phyloP scores from a whole-genome alignment of 2,797 vertebrate species.

The Cuculus canorus region DNA sequence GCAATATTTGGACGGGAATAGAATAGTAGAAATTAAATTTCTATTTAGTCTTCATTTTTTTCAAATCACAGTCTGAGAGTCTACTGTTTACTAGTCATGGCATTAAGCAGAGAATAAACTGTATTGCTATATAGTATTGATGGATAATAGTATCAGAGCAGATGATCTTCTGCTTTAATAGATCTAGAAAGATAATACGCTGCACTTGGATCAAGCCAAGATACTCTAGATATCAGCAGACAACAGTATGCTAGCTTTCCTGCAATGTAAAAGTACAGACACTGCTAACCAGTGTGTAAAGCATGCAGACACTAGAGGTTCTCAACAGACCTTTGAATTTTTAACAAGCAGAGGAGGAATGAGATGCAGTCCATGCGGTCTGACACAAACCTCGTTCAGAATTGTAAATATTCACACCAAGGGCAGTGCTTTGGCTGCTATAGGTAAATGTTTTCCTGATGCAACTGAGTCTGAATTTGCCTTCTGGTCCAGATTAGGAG shows the following conservation, averaged over 20 bases:
- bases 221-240: background rate
- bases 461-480: background rate
- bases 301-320: background rate
- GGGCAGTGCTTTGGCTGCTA: background rate
- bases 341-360: background rate
- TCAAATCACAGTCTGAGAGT: background rate
- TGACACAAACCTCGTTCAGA: background rate
- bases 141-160: background rate
- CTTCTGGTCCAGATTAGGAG: background rate
- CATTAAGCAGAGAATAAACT: background rate
- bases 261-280: background rate
- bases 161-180: background rate
- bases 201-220: background rate
- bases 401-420: background rate
- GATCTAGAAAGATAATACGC: background rate
- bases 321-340: background rate
- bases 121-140: background rate
- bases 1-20: background rate
- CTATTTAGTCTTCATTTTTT: background rate
- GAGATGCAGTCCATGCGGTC: background rate
- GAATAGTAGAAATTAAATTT: background rate
- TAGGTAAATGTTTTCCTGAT: background rate
- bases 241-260: background rate
- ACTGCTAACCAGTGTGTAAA: background rate
- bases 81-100: background rate